phyloP scores from a whole-genome alignment of 2,797 vertebrate species.

The Hemibagrus guttatus region DNA sequence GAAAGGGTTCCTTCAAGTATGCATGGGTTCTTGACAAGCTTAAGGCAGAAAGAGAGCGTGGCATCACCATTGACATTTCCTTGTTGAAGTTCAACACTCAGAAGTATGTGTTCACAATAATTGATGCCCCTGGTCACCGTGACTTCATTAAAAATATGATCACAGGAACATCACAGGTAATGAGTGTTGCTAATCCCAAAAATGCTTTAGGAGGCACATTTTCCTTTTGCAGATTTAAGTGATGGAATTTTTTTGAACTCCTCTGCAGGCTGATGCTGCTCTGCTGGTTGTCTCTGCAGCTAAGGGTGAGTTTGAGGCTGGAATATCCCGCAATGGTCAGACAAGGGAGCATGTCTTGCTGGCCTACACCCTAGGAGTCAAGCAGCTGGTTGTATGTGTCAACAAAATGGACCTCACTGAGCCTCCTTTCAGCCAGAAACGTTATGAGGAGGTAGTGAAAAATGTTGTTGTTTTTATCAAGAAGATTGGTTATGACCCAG shows the following conservation, averaged over 20 bases:
- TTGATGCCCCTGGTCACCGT: slow-evolving; percentile 80
- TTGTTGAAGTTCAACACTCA: slow-evolving; percentile 81
- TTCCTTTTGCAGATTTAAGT: neutral
- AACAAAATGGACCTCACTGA: slow-evolving; percentile 84
- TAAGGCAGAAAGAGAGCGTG: slow-evolving; percentile 79
- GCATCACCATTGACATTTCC: slow-evolving; percentile 81
- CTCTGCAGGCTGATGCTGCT: slow-evolving; percentile 77
- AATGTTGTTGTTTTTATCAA: slow-evolving; percentile 75
- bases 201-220: neutral
- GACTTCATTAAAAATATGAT: slow-evolving; percentile 88
- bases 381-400: slow-evolving; percentile 81
- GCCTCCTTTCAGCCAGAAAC: slow-evolving; percentile 78
- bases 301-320: slow-evolving; percentile 81
- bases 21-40: slow-evolving; percentile 83
- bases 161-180: slow-evolving; percentile 81
- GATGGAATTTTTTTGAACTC: neutral
- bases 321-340: slow-evolving; percentile 80
- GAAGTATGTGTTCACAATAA: slow-evolving; percentile 79
- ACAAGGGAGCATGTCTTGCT: slow-evolving; percentile 81
- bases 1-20: slow-evolving; percentile 82
- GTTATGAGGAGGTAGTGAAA: slow-evolving; percentile 76
- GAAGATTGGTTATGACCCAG: slow-evolving; percentile 79
- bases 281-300: slow-evolving; percentile 81
- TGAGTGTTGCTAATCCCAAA: accelerated
- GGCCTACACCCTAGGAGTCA: slow-evolving; percentile 83